These are phyloP conservation scores for Carterocephalus palaemon DNA, from an alignment of 2,888 invertebrate genomes.

Conservation along the genomic window DNA sequence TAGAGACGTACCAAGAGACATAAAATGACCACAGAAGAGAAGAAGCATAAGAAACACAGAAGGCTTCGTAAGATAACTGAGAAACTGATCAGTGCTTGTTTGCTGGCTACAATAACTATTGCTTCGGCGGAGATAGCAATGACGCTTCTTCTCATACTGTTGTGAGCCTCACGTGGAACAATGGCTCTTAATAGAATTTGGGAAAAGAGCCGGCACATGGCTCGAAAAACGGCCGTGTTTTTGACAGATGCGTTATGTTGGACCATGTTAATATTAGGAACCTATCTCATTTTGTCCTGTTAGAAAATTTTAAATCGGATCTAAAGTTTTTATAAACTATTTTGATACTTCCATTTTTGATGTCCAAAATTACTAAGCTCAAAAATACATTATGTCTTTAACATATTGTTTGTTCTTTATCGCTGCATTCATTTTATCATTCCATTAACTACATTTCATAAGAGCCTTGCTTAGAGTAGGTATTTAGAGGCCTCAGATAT, in stretches of 20 bases:
- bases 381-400: too few species aligned
- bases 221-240: constrained; percentile 35
- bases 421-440: too few species aligned
- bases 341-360: too few species aligned
- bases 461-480: too few species aligned
- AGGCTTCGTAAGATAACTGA: constrained; percentile 47
- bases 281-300: constrained; percentile 36
- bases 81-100: constrained; percentile 46
- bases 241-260: constrained; percentile 45
- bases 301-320: neutral
- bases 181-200: constrained; percentile 48
- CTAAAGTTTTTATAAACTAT: too few species aligned
- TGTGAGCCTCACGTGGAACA: constrained; percentile 33
- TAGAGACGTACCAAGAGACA: neutral
- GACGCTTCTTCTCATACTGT: constrained; percentile 46
- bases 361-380: too few species aligned
- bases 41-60: constrained; percentile 42
- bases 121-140: constrained; percentile 56
- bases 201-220: constrained; percentile 40
- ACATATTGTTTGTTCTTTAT: too few species aligned
- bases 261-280: constrained; percentile 46
- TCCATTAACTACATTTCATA: too few species aligned
- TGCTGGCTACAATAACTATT: constrained; percentile 53
- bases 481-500: too few species aligned
- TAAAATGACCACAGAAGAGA: constrained; percentile 45